Percentiles rank a stretch among this genome's conserved stretches.
phyloP scores from a whole-genome alignment of 2,888 invertebrate genomes.

The Apamea monoglypha region DNA sequence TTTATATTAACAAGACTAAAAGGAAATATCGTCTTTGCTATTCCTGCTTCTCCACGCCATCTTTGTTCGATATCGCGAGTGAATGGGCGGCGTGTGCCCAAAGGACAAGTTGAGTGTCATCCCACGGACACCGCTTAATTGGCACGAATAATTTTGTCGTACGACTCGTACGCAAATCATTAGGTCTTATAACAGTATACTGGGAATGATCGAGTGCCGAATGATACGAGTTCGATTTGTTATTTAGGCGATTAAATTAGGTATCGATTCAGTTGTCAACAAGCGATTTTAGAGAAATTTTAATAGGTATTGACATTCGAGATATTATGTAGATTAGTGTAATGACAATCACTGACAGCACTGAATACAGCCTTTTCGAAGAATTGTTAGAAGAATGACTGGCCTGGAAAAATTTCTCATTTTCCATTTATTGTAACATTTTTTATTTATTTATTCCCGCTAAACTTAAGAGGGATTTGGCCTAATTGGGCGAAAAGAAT shows the following conservation, averaged over 20 bases:
- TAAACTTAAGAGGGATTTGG: no score
- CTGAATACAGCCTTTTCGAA: not conserved
- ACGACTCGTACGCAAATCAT: slow-evolving; percentile 50
- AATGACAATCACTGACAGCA: not conserved
- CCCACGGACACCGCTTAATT: slow-evolving; percentile 76
- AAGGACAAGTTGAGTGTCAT: slow-evolving; percentile 81
- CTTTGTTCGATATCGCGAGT: slow-evolving; percentile 72
- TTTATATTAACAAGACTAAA: not conserved
- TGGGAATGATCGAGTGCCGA: slow-evolving; percentile 71
- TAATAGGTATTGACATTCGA: not conserved
- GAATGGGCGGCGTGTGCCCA: slow-evolving; percentile 74
- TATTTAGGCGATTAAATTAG: slow-evolving; percentile 17
- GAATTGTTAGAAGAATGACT: not conserved
- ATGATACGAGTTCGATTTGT: slow-evolving; percentile 22
- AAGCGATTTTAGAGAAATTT: not conserved
- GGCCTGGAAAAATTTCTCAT: not conserved
- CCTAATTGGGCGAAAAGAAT: no score
- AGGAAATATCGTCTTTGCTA: not conserved
- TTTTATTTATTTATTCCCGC: no score
- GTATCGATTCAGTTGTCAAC: slow-evolving; percentile 9
- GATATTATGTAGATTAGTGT: not conserved
- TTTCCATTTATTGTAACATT: not conserved
- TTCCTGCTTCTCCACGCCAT: slow-evolving; percentile 59
- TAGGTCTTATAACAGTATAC: slow-evolving; percentile 77
- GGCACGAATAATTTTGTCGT: slow-evolving; percentile 76